A percentile compares a stretch with the other conserved stretches of the same genome.
These are phyloP conservation scores for Motacilla tschutschensis DNA, from an alignment of 2,113 vertebrate genomes.

Conservation along the genomic window DNA sequence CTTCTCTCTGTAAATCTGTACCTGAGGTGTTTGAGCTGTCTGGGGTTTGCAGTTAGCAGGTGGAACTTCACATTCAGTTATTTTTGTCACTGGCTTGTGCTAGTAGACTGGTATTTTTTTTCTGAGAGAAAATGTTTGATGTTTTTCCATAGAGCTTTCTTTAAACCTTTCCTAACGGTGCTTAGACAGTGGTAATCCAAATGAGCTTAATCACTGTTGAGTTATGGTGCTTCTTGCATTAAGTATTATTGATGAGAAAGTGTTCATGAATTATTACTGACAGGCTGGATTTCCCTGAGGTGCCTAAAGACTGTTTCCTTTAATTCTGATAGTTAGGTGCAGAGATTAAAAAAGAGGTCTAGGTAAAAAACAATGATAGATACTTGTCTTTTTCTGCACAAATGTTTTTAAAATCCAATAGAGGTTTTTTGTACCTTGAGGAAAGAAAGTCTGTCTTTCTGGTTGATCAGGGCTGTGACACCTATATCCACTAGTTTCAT, in stretches of 20 bases:
- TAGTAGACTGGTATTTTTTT: not conserved
- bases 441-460: not conserved
- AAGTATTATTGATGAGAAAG: slow-evolving; percentile 44
- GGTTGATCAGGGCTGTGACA: not conserved
- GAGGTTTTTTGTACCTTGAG: not conserved
- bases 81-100: not conserved
- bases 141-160: slow-evolving; percentile 1
- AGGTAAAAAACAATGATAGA: not conserved
- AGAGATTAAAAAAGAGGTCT: not conserved
- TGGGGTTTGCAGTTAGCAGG: not conserved
- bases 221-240: slow-evolving; percentile 44
- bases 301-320: not conserved
- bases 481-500: not conserved
- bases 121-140: not conserved
- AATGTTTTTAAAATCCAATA: not conserved
- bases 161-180: not conserved
- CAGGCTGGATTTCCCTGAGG: slow-evolving; percentile 7
- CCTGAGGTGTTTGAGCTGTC: not conserved
- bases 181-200: slow-evolving; percentile 17
- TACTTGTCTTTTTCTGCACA: not conserved
- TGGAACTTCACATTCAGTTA: not conserved
- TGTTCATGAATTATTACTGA: slow-evolving; percentile 38
- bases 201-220: slow-evolving; percentile 22
- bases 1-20: not conserved
- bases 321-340: slow-evolving; percentile 2